These are phyloP conservation scores for Megaleporinus macrocephalus DNA, from an alignment of 2,113 vertebrate species.

Conservation along the genomic window DNA sequence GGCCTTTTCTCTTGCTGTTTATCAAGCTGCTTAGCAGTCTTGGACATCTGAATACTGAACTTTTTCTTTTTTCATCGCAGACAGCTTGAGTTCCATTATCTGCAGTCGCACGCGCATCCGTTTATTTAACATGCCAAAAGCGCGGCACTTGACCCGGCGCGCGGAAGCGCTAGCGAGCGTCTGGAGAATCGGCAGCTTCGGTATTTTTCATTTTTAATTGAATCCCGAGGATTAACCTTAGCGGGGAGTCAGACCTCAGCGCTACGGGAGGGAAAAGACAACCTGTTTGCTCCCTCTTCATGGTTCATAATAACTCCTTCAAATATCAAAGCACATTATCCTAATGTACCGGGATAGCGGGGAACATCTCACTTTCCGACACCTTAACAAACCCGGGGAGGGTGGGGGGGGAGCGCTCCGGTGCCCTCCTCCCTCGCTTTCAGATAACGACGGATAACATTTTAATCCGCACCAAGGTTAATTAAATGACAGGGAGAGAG, in stretches of 20 bases:
- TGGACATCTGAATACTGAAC: neutral
- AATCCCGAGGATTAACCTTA: slow-evolving; percentile 41
- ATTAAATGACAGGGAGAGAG: slow-evolving; percentile 57
- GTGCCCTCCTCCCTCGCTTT: slow-evolving; percentile 32
- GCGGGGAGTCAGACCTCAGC: slow-evolving; percentile 28
- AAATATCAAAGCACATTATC: slow-evolving; percentile 40
- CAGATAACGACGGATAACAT: slow-evolving; percentile 53
- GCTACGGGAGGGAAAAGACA: slow-evolving; percentile 26
- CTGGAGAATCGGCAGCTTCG: slow-evolving; percentile 33
- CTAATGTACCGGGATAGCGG: slow-evolving; percentile 17
- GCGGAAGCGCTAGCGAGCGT: neutral
- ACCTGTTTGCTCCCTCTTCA: slow-evolving; percentile 45
- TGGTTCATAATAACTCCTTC: slow-evolving; percentile 21
- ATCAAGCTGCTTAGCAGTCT: too few species aligned
- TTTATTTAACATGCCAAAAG: slow-evolving; percentile 22
- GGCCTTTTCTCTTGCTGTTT: too few species aligned
- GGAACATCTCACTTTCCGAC: slow-evolving; percentile 23
- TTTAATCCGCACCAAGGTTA: slow-evolving; percentile 58
- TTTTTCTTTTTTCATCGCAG: neutral
- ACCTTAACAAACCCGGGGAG: slow-evolving; percentile 22
- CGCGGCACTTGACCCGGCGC: neutral
- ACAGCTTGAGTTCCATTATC: neutral
- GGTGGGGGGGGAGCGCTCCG: slow-evolving; percentile 7
- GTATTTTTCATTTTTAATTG: neutral
- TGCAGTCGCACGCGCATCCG: neutral